These are phyloP conservation scores for Heliconius eleuchia DNA, from an alignment of 1,140 invertebrate genomes.

Conservation along the genomic window DNA sequence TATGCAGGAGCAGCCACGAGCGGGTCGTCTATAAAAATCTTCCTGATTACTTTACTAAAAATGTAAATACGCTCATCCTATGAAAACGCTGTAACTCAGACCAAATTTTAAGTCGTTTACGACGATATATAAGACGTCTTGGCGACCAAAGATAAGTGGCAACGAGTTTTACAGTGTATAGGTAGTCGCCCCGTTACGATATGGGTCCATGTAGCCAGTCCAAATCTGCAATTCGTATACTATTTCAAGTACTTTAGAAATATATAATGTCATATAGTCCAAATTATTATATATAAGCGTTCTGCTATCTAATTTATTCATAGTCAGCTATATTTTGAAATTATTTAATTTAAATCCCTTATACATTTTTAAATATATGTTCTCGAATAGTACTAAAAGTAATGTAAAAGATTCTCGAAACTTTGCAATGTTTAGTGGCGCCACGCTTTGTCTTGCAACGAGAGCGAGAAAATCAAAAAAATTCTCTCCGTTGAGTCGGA, in stretches of 20 bases:
- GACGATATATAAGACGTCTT: slow-evolving; percentile 55
- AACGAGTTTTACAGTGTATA: slow-evolving; percentile 53
- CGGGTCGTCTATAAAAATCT: too few species aligned
- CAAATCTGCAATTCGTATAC: slow-evolving; percentile 6
- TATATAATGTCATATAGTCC: background rate
- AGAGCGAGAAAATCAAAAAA: too few species aligned
- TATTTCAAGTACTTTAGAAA: background rate
- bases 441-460: too few species aligned
- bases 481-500: too few species aligned
- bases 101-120: slow-evolving; percentile 54
- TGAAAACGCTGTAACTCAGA: slow-evolving; percentile 19
- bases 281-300: background rate
- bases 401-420: too few species aligned
- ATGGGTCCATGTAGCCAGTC: background rate
- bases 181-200: slow-evolving; percentile 32
- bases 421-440: too few species aligned
- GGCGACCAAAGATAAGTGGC: slow-evolving; percentile 57
- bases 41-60: background rate
- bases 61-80: background rate
- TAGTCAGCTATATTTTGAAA: background rate
- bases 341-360: background rate
- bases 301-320: background rate
- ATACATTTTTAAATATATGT: background rate
- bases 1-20: too few species aligned
- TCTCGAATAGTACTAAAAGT: too few species aligned